Conservation (phyloP, 2,113 vertebrate species). For the Apodemus sylvaticus region DNA sequence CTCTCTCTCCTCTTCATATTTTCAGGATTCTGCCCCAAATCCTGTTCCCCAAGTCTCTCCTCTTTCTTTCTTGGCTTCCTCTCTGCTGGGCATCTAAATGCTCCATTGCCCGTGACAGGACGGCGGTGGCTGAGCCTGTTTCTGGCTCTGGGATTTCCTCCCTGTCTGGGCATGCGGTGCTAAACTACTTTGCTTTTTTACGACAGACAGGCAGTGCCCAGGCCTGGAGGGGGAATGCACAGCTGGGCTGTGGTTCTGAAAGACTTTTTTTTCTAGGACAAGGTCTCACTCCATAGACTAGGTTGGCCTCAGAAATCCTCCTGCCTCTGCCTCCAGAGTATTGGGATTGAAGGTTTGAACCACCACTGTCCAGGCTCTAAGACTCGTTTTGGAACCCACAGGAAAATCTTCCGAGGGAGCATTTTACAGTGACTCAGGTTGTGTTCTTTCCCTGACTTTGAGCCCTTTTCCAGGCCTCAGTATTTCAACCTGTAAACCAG, state of each 20-base stretch:
- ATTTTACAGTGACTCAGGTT: background rate
- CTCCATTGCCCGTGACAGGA: background rate
- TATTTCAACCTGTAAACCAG: slow-evolving; percentile 8
- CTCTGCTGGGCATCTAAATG: background rate
- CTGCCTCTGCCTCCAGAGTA: background rate
- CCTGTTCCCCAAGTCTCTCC: background rate
- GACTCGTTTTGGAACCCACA: background rate
- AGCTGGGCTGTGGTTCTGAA: slow-evolving; percentile 6
- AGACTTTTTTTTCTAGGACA: background rate
- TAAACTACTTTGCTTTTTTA: slow-evolving; percentile 58
- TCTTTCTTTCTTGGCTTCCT: background rate
- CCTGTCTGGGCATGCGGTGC: slow-evolving; percentile 73
- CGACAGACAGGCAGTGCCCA: slow-evolving; percentile 57
- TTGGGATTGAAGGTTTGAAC: background rate
- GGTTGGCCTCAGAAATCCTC: background rate
- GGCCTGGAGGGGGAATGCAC: slow-evolving; percentile 56
- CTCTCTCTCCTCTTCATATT: background rate
- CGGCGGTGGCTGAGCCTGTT: slow-evolving; percentile 41
- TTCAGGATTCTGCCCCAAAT: background rate
- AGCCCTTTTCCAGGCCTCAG: background rate
- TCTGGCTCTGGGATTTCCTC: slow-evolving; percentile 36
- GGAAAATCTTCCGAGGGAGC: background rate
- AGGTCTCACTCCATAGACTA: background rate
- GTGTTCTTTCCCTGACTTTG: background rate
- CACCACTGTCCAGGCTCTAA: background rate